A percentile compares a stretch with the other conserved stretches of the same genome.
These are phyloP conservation scores for Cylas formicarius DNA, from an alignment of 1,140 invertebrate genomes.

Conservation along the genomic window DNA sequence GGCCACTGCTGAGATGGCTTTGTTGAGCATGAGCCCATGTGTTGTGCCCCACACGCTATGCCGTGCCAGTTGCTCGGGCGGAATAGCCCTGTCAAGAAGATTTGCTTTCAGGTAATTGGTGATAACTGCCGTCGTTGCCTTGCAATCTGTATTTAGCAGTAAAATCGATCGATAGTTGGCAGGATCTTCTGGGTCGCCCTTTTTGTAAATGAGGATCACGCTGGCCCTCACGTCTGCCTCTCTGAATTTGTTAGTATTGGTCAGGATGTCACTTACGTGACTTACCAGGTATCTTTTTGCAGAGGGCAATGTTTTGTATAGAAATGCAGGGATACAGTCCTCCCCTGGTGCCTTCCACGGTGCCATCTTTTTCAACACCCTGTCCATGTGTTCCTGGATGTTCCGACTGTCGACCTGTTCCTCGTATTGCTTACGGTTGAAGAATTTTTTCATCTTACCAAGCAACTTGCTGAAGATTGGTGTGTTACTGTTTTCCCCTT, in stretches of 20 bases:
- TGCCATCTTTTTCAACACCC: constrained; percentile 1
- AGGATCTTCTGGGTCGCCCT: constrained; percentile 19
- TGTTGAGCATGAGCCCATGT: constrained; percentile 24
- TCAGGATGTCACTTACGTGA: constrained; percentile 9
- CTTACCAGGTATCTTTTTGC: constrained; percentile 14
- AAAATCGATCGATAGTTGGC: constrained; percentile 30
- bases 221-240: constrained; percentile 12
- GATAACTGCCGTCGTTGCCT: constrained; percentile 22
- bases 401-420: constrained; percentile 3
- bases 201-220: constrained; percentile 20
- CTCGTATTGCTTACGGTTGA: constrained; percentile 2
- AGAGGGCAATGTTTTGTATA: constrained; percentile 17
- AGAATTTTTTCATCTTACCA: constrained; percentile 5
- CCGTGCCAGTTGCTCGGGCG: constrained; percentile 24
- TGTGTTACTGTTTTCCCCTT: background rate
- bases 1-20: constrained; percentile 16
- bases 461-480: constrained; percentile 5
- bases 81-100: constrained; percentile 20
- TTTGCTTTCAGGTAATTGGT: constrained; percentile 9
- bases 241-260: constrained; percentile 5
- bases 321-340: constrained; percentile 17
- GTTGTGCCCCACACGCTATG: constrained; percentile 22
- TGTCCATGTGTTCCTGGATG: constrained; percentile 4
- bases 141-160: constrained; percentile 24
- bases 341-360: constrained; percentile 23